phyloP scores from a whole-genome alignment of 1,140 invertebrate genomes.

The Caenorhabditis briggsae region DNA sequence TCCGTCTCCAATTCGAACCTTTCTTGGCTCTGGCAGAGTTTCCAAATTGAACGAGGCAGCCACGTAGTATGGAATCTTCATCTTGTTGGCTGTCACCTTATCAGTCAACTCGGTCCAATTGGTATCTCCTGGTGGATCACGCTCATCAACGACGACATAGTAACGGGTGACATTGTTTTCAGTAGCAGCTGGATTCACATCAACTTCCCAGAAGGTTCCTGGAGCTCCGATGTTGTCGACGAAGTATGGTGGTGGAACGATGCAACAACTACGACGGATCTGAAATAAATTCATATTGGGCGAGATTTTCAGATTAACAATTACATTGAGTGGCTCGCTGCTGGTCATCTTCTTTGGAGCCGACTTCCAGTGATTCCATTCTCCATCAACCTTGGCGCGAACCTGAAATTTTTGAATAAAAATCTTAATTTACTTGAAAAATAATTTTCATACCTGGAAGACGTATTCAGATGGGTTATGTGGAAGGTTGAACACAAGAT shows the following conservation, averaged over 20 bases:
- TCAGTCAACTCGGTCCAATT: slow-evolving; percentile 78
- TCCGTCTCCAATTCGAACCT: slow-evolving; percentile 72
- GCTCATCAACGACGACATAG: slow-evolving; percentile 77
- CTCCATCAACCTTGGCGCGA: slow-evolving; percentile 77
- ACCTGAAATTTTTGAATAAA: slow-evolving; percentile 59
- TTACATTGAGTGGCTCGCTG: slow-evolving; percentile 72
- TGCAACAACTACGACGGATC: slow-evolving; percentile 69
- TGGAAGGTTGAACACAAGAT: slow-evolving; percentile 77
- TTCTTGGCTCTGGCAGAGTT: slow-evolving; percentile 70
- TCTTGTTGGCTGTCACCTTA: slow-evolving; percentile 76
- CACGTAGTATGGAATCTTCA: slow-evolving; percentile 76
- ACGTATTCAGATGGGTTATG: slow-evolving; percentile 73
- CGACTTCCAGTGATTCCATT: slow-evolving; percentile 77
- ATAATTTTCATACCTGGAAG: slow-evolving; percentile 67
- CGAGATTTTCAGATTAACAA: too few relatives aligned
- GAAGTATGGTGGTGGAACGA: slow-evolving; percentile 77
- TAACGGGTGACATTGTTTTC: slow-evolving; percentile 76
- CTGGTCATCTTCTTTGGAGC: slow-evolving; percentile 69
- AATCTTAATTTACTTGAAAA: neutral
- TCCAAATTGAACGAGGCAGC: slow-evolving; percentile 74
- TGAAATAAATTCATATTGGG: neutral
- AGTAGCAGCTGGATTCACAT: slow-evolving; percentile 74
- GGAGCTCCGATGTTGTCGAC: slow-evolving; percentile 74
- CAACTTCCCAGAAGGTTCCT: slow-evolving; percentile 75
- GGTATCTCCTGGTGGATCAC: slow-evolving; percentile 77